Base-by-base conservation (phyloP, 2,888 invertebrate genomes). In the Acleris emargana region DNA sequence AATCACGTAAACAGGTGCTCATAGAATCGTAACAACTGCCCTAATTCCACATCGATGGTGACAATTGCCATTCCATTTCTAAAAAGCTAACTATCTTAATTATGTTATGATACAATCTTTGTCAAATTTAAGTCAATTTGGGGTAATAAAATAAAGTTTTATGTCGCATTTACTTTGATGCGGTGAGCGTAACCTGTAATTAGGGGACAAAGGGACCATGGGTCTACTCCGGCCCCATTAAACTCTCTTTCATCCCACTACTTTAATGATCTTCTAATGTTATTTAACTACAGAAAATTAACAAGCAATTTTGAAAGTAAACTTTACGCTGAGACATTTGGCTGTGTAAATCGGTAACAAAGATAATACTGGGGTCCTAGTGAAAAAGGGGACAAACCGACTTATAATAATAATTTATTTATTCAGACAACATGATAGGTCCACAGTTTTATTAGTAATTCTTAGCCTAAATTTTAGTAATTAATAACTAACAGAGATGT, bases 81-180 rank as follows among this genome's bases (percentile, higher is more conserved):
- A 77, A 75, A 77, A 76, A 82, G 81, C 82, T 79, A 86, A 61
- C 60, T 61, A 66, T 76, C 75, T 81, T 79, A 80, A 87, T 88
- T 84, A 86, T 81, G 83, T 88, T 83, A 86, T 81, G 83, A 85
- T 83, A 83, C 85, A 84, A 86, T 87, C 86, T 86, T 89, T 85
- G 87, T 87, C 89, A 88, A 91, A 91, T 90, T 90, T 83, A 79
- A 88, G 86, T 83, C 88, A 89, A 92, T 91, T 91, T 87, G 67
- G 81, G 80, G 89, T 83, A 89, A 90, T 92, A 91, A 92, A 91
- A 91, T 88, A 87, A 83, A 84, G 86, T 91, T 91, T 91, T 87
- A 90, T 83, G 85, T 89, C 88, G 84, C 91, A 91, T 91, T 91
- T 90, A 91, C 82, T 87, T 86, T 82, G 88, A 89, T 87, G 87